phyloP scores from a whole-genome alignment of 2,113 vertebrate species.

The Chloropsis cyanopogon region DNA sequence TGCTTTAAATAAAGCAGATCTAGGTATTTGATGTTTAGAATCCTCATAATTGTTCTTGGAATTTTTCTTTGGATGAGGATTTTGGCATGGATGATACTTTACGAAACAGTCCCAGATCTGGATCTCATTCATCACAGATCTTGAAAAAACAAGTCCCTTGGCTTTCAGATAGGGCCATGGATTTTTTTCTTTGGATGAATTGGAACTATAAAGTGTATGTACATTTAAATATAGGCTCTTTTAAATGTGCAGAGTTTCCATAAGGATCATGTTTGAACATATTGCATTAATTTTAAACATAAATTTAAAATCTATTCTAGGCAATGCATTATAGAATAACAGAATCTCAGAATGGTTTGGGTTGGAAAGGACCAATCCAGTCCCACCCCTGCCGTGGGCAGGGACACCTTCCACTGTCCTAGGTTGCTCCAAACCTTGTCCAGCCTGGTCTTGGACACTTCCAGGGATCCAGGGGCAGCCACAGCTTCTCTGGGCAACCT shows the following conservation, averaged over 20 bases:
- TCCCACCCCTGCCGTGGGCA: neutral
- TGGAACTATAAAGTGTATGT: neutral
- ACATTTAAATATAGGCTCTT: neutral
- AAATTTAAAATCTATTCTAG: neutral
- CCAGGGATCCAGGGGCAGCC: neutral
- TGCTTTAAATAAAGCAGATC: neutral
- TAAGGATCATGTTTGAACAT: neutral
- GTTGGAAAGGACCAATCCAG: neutral
- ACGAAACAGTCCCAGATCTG: neutral
- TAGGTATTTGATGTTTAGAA: conserved; percentile 7
- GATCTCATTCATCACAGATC: conserved; percentile 26
- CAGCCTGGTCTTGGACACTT: neutral
- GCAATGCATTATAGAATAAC: neutral
- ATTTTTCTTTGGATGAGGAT: conserved; percentile 33
- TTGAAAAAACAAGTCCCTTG: conserved; percentile 6
- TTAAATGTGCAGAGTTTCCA: neutral
- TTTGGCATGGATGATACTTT: neutral
- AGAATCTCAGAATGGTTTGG: neutral
- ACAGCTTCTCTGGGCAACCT: neutral
- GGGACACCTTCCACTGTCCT: neutral
- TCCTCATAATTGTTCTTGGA: conserved; percentile 12
- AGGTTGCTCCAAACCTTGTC: neutral
- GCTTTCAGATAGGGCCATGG: neutral
- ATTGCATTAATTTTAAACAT: neutral
- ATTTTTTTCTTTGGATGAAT: neutral